Percentiles rank a stretch among this genome's conserved stretches.
Conservation (phyloP, 2,888 invertebrate genomes). For the Girardia tigrina region DNA sequence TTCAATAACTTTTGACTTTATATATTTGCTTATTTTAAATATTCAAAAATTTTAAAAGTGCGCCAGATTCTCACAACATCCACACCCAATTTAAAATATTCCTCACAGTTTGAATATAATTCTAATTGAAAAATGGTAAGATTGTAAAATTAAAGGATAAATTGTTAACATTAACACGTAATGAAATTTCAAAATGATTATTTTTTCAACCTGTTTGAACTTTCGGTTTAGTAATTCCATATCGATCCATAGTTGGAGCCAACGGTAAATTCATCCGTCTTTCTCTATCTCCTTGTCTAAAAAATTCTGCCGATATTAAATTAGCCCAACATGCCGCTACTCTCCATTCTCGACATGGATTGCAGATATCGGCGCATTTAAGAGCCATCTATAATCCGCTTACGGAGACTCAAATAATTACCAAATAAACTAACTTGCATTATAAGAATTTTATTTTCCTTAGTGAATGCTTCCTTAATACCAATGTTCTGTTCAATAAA, state of each 20-base stretch:
- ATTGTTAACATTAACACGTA: too few species aligned
- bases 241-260: slow-evolving; percentile 35
- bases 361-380: slow-evolving; percentile 83
- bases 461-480: background rate
- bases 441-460: background rate
- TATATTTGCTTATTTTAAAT: too few species aligned
- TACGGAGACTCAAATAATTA: background rate
- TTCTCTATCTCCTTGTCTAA: slow-evolving; percentile 58
- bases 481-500: background rate
- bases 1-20: too few species aligned
- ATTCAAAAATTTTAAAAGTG: too few species aligned
- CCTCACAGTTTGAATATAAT: too few species aligned
- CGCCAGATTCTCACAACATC: too few species aligned
- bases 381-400: slow-evolving; percentile 53
- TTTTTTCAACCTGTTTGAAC: background rate
- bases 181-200: too few species aligned
- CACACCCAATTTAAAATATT: too few species aligned
- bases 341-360: slow-evolving; percentile 75
- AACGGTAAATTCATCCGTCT: slow-evolving; percentile 24
- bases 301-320: slow-evolving; percentile 78
- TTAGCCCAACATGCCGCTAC: slow-evolving; percentile 71
- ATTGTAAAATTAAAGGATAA: too few species aligned
- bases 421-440: slow-evolving; percentile 53
- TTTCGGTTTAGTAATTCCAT: background rate
- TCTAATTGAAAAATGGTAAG: too few species aligned